phyloP scores from a whole-genome alignment of 2,113 vertebrate genomes.

The Erythrocercus mccallii region DNA sequence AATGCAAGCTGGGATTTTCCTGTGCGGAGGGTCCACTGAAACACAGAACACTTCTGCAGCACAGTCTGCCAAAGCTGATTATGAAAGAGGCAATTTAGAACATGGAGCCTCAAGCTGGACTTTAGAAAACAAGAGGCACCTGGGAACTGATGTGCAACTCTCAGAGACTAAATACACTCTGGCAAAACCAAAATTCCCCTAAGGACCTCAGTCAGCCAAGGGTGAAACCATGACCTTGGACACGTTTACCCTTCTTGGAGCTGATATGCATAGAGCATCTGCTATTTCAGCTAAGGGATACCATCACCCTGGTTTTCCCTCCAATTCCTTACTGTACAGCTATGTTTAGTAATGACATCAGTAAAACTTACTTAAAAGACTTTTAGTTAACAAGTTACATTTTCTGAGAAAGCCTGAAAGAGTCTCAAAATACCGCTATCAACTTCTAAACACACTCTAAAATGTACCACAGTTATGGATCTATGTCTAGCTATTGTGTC shows the following conservation, averaged over 20 bases:
- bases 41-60: not conserved
- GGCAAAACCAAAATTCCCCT: conserved; percentile 28
- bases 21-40: not conserved
- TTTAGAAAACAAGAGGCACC: conserved; percentile 45
- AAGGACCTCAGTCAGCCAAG: conserved; percentile 46
- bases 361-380: not conserved
- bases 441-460: not conserved
- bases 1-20: not conserved
- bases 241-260: conserved; percentile 23
- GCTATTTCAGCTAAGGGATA: not conserved
- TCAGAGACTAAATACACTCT: not conserved
- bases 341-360: not conserved
- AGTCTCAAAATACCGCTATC: not conserved
- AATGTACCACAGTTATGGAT: not conserved
- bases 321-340: not conserved
- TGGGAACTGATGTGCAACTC: conserved; percentile 43
- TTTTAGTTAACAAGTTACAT: not conserved
- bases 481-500: not conserved
- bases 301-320: not conserved
- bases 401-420: not conserved
- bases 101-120: not conserved
- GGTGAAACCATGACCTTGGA: conserved; percentile 40
- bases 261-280: not conserved
- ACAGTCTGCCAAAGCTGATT: conserved; percentile 13
- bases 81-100: conserved; percentile 22